Conservation (phyloP, 2,113 vertebrate genomes). For the Pleuronectes platessa region DNA sequence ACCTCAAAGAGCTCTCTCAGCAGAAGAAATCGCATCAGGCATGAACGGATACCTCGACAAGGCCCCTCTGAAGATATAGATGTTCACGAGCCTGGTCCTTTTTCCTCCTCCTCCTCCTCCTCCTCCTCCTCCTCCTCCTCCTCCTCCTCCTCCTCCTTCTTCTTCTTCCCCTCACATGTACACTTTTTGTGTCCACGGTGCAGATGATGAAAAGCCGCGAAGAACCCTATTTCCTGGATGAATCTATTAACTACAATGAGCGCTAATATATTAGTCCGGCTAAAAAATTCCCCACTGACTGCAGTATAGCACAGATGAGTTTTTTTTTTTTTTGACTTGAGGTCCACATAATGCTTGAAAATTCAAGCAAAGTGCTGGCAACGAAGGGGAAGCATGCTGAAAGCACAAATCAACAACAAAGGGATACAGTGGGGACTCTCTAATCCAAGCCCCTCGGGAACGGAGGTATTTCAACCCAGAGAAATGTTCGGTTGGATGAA, state of each 20-base stretch:
- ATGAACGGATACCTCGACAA: conserved; percentile 58
- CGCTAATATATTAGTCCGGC: conserved; percentile 39
- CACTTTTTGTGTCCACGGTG: conserved; percentile 20
- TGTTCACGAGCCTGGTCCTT: conserved; percentile 18
- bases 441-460: conserved; percentile 61
- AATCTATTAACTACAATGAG: conserved; percentile 23
- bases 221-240: conserved; percentile 28
- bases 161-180: background rate
- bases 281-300: conserved; percentile 39
- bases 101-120: background rate
- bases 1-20: conserved; percentile 73
- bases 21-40: conserved; percentile 69
- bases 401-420: conserved; percentile 65
- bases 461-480: conserved; percentile 56
- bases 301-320: conserved; percentile 9
- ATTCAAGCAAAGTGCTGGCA: conserved; percentile 57
- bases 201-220: conserved; percentile 45
- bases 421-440: conserved; percentile 59
- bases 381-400: conserved; percentile 45
- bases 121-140: background rate
- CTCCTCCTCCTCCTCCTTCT: background rate
- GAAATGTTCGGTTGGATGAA: conserved; percentile 57
- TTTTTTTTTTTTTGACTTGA: conserved; percentile 27
- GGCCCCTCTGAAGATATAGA: conserved; percentile 40
- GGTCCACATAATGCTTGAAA: conserved; percentile 33